Base-by-base conservation (phyloP, 2,888 invertebrate genomes). In the Cataglyphis altisquamis region DNA sequence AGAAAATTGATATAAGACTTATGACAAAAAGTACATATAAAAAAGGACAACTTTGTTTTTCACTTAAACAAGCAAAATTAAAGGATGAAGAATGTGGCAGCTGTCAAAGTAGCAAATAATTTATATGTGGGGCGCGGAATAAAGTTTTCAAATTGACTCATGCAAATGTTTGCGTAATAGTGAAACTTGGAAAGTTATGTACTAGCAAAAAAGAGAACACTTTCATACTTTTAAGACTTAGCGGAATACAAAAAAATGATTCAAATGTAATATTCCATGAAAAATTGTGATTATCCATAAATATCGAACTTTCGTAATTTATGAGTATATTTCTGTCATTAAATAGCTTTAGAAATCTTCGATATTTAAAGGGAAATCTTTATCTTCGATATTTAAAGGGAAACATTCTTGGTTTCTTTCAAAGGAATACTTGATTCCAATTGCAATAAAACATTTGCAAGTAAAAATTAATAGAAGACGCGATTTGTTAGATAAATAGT, bases 111-210 rank as follows among this genome's bases (percentile, higher is more conserved):
- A n/a, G 15, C 1, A 29, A 55, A 41, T 32, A 39, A 52, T 9
- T 63, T 63, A 63, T 52, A 2, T 52, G 18, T 52, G 41, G 41
- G 12, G 4, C 0, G 4, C 0, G n/a, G 9, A n/a, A 66, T 39
- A 66, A 77, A 57, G 41, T 77, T 55, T 66, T 6, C 3, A 60
- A 29, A 32, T 48, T 52, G 48, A n/a, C 1, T 60, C 21, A 60
- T 12, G 67, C 25, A 68, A 68, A 78, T 48, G 45, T 66, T 15
- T 25, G n/a, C 15, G 3, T 9, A 45, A 15, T 48, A 52, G 10
- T 39, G 41, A 77, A 67, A n/a, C 15, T 77, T 21, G 66, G n/a
- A 57, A 5, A 66, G n/a, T 21, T 66, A 45, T 18, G 5, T 25
- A 63, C 6, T 21, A 15, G 4, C 18, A 48, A 18, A 18, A 18